phyloP scores from a whole-genome alignment of 1,140 invertebrate species.

The Brachionus asplanchnoidis region DNA sequence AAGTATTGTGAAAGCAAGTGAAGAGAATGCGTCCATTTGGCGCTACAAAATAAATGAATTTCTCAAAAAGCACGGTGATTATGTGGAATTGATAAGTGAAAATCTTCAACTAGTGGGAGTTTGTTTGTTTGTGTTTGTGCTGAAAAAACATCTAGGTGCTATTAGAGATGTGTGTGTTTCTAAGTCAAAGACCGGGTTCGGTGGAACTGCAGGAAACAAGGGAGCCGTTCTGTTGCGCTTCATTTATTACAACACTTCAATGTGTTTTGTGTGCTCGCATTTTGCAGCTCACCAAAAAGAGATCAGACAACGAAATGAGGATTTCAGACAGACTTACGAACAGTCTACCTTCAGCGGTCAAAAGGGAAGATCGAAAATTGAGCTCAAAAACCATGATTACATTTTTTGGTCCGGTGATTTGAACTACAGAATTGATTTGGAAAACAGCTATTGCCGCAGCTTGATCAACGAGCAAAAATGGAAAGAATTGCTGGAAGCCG shows the following conservation, averaged over 20 bases:
- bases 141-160: constrained; percentile 62
- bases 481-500: constrained; percentile 70
- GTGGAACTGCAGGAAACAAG: constrained; percentile 85
- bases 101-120: constrained; percentile 95
- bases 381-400: constrained; percentile 87
- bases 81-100: constrained; percentile 77
- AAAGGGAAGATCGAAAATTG: constrained; percentile 61
- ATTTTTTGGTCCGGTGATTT: constrained; percentile 99
- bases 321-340: constrained; percentile 71
- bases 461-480: constrained; percentile 73
- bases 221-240: constrained; percentile 91
- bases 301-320: constrained; percentile 21
- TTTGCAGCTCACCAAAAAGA: constrained; percentile 77
- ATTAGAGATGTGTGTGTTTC: constrained; percentile 77
- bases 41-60: constrained; percentile 81
- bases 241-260: constrained; percentile 80
- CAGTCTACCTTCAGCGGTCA: not conserved
- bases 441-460: constrained; percentile 86
- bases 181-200: constrained; percentile 92
- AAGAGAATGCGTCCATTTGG: constrained; percentile 56
- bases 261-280: constrained; percentile 97
- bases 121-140: constrained; percentile 87
- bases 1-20: constrained; percentile 71
- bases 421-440: constrained; percentile 94
- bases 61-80: constrained; percentile 20